Conservation (phyloP, 2,113 vertebrate species). For the Brachypodius melanocephalos region DNA sequence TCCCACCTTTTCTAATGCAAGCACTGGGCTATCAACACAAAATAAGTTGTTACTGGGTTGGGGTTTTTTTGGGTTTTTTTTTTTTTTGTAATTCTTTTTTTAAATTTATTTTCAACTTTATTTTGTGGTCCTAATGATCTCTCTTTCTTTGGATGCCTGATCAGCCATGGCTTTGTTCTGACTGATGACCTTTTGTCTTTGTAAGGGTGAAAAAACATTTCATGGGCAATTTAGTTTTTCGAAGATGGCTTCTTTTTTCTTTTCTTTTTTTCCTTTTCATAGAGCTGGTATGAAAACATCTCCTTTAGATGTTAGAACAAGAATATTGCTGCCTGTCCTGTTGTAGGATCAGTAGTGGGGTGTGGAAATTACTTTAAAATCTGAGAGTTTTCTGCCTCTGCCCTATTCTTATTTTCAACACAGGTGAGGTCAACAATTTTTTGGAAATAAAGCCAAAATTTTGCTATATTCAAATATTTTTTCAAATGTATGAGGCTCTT, state of each 20-base stretch:
- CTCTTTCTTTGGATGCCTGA: neutral
- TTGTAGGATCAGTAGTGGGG: neutral
- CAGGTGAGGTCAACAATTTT: neutral
- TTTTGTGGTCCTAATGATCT: neutral
- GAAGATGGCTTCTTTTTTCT: neutral
- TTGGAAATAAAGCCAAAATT: neutral
- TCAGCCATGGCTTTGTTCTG: neutral
- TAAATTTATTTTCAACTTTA: neutral
- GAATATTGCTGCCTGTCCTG: neutral
- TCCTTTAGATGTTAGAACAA: neutral
- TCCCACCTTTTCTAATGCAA: neutral
- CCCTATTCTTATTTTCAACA: neutral
- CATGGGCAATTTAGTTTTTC: neutral
- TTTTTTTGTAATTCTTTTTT: neutral
- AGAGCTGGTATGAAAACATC: neutral
- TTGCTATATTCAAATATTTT: neutral
- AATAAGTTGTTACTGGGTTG: neutral
- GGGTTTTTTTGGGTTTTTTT: too few species aligned
- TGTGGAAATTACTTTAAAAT: neutral
- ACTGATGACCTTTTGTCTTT: neutral
- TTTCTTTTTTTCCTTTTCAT: neutral
- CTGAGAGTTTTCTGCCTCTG: neutral
- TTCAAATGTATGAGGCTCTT: neutral
- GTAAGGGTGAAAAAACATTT: neutral
- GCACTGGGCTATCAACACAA: neutral